Base-by-base conservation (phyloP, 2,888 invertebrate species). In the Scotopteryx bipunctaria region DNA sequence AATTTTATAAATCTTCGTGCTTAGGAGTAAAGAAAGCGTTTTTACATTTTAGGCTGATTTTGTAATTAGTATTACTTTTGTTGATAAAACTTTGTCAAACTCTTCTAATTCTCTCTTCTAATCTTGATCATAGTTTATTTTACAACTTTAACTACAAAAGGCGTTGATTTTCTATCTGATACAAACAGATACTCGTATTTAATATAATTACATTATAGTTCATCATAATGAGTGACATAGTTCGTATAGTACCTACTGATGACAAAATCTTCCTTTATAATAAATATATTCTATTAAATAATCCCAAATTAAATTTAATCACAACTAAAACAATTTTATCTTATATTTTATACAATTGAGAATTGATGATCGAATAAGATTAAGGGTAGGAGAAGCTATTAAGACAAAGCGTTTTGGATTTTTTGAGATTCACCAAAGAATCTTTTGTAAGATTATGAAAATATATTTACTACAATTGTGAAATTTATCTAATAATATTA, bases 1-100 rank as follows among this genome's bases (percentile, higher is more conserved):
- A 87, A 73, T 79, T 77, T 70, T 33, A 33, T 53, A 43, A 42
- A 76, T 83, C 77, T 81, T 27, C 11, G 82, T 83, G 81, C 76
- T 73, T 78, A 79, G 64, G 67, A 55, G 31, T 56, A 66, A 61
- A 71, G 67, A 63, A 73, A 72, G 64, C 63, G 51, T 60, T 54
- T 33, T 38, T 32, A 40, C 11, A 21, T 41, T 21, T n/a, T n/a
- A 41, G 9, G 37, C 21, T 46, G 46, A 35, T 49, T 33, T 43
- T 33, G 25, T 36, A 41, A 37, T 46, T 11, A 41, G 23, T 51
- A 43, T 16, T 27, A 38, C 23, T 16, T 38, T 6, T 5, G 21
- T 21, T 2, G 6, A 23, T 8, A 2, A 38, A 11, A 27, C 11
- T 16, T 35, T 21, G 31, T n/a, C n/a, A n/a, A n/a, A n/a, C n/a